Base-by-base conservation (phyloP, 2,113 vertebrate species). In the Lates calcarifer region DNA sequence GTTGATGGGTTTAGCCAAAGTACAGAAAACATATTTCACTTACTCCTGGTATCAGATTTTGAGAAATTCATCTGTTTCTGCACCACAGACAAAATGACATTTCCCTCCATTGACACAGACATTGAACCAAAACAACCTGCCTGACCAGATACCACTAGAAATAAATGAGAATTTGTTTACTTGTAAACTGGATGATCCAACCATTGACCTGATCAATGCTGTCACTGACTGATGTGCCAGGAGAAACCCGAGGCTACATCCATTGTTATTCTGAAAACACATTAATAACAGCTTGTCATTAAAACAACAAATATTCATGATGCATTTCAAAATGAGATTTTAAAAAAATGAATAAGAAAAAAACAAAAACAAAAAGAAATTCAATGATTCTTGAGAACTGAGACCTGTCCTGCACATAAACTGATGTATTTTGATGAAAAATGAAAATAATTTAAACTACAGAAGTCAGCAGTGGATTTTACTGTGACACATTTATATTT, bases 171-270 rank as follows among this genome's bases (percentile, higher is more conserved):
- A 60, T 13, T 7, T n/a, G 24, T 22, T 18, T 10, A n/a, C 9
- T 22, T 22, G 7, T 22, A 49, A 49, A 49, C 0, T 10, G 8
- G 7, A 1, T n/a, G 45, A 7, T 7, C 3, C 47, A 49, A 49
- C 47, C 26, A 74, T 22, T 57, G 10, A 57, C 24, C 57, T 62
- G 58, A 56, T 72, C 68, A 53, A 60, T 7, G 41, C 79, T 81
- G 81, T 82, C 84, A 78, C 79, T 82, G 83, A n/a, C 71, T 63
- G 88, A 41, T 55, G 29, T 7, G 22, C 10, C 43, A 8, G n/a
- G 15, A 13, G 28, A 33, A 33, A 31, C 41, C 2, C 11, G 24
- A 29, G 10, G 2, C 0, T 5, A 1, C 26, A 29, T 39, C 11
- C 37, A 9, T 11, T 39, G 37, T 64, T 64, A 20, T 63, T 69